phyloP scores from a whole-genome alignment of 2,888 invertebrate genomes.

The Agrenia bidenticulata region DNA sequence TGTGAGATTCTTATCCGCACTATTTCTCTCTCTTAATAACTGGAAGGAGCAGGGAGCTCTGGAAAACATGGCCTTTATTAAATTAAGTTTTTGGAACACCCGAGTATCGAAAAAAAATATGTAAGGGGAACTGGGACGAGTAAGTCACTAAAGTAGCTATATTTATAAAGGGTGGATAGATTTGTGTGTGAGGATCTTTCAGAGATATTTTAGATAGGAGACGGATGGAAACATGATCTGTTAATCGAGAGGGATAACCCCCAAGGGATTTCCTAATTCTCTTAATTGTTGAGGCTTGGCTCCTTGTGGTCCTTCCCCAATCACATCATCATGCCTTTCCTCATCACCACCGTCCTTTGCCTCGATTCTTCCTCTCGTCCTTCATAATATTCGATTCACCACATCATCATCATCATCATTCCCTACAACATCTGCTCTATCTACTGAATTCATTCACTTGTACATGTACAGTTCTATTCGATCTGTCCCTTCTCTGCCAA shows the following conservation, averaged over 20 bases:
- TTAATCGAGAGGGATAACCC: constrained; percentile 53
- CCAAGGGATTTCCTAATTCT: constrained; percentile 52
- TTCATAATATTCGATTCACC: background rate
- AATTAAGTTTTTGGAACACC: constrained; percentile 47
- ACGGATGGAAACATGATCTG: constrained; percentile 50
- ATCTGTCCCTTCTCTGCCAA: too few species aligned
- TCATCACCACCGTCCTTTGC: background rate
- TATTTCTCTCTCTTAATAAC: constrained; percentile 41
- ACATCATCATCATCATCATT: constrained; percentile 6
- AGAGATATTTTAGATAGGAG: constrained; percentile 28
- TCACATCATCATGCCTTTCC: constrained; percentile 24
- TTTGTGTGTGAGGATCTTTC: constrained; percentile 4
- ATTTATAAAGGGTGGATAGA: constrained; percentile 1
- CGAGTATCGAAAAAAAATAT: constrained; percentile 29
- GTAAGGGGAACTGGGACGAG: constrained; percentile 22
- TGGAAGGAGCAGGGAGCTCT: constrained; percentile 25
- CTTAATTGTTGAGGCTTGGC: constrained; percentile 52
- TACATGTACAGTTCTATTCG: too few species aligned
- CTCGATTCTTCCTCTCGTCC: background rate
- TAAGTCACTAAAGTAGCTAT: background rate
- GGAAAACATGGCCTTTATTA: constrained; percentile 45
- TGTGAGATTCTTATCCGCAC: constrained; percentile 15
- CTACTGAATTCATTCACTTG: background rate
- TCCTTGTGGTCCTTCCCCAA: constrained; percentile 39
- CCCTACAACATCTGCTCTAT: constrained; percentile 8